Conservation (phyloP, 2,113 vertebrate genomes). For the Heliornis fulica region DNA sequence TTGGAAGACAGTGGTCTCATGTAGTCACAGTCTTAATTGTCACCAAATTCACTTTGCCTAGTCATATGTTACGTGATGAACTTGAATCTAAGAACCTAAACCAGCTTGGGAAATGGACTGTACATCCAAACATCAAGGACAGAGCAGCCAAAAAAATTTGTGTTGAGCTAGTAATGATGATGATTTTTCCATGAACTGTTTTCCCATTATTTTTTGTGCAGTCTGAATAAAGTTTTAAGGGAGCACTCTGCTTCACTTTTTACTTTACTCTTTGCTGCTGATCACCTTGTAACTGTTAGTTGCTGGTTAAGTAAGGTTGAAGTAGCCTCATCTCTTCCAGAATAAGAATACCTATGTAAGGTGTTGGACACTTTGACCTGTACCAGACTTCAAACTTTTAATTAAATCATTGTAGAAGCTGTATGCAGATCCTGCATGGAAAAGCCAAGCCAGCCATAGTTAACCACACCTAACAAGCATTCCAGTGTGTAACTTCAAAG, state of each 20-base stretch:
- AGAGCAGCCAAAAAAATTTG: background rate
- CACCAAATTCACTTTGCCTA: background rate
- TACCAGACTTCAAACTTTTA: background rate
- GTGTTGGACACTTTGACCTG: background rate
- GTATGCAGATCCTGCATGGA: background rate
- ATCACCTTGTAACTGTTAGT: background rate
- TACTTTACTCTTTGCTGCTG: background rate
- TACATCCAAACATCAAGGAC: background rate
- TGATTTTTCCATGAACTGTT: background rate
- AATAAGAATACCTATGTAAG: background rate
- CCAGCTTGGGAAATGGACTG: background rate
- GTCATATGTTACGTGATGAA: background rate
- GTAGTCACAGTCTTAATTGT: background rate
- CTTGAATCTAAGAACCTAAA: background rate
- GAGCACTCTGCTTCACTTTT: background rate
- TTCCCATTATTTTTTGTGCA: background rate
- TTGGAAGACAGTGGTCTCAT: fast-evolving
- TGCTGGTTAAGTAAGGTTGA: background rate
- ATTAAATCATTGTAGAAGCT: background rate
- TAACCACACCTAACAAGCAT: slow-evolving; percentile 18
- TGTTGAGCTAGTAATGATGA: slow-evolving; percentile 6
- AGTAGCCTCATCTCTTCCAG: background rate
- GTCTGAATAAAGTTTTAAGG: background rate
- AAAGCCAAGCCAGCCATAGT: background rate
- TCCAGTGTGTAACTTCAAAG: slow-evolving; percentile 39